Base-by-base conservation (phyloP, 2,113 vertebrate species). In the Leuciscus idus region DNA sequence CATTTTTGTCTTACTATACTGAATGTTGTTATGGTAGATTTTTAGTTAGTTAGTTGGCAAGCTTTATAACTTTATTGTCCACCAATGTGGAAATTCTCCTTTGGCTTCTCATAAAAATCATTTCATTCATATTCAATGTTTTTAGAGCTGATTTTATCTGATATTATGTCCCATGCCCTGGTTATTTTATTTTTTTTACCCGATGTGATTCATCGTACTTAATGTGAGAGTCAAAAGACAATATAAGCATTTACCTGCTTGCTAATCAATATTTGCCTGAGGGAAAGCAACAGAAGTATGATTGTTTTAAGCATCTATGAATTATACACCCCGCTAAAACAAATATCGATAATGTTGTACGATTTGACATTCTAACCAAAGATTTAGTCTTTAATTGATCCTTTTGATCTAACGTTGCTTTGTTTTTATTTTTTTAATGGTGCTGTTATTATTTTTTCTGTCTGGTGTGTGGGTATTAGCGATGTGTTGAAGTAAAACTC, bases 201-300 rank as follows among this genome's bases (percentile, higher is more conserved):
- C 15, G 90, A 84, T 90, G 72, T 89, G 87, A 91, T 84, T 76
- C 87, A 88, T 88, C 74, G 84, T 87, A 86, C 88, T 89, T 92
- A 77, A 85, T 86, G 87, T 87, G 83, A 85, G 74, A 92, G 86
- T 93, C 89, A 92, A 92, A 92, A 90, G 87, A 84, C 88, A 88
- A 92, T 91, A 91, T 90, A 90, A 90, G 89, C 89, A 91, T 86
- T 91, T 92, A 90, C 87, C 73, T 89, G 84, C 83, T 86, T 79
- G 70, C 89, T 90, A 92, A 89, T 94, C 91, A 91, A 92, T 93
- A 92, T 59, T 84, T 81, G 88, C 88, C 90, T 70, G 70, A 59
- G 68, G 85, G 85, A 70, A 50, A 66, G 89, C 81, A 90, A 87
- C 83, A 81, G 85, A 86, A 90, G 83, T 73, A 33, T 83, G 36